phyloP scores from a whole-genome alignment of 2,113 vertebrate species.

The Apodemus speciosus region DNA sequence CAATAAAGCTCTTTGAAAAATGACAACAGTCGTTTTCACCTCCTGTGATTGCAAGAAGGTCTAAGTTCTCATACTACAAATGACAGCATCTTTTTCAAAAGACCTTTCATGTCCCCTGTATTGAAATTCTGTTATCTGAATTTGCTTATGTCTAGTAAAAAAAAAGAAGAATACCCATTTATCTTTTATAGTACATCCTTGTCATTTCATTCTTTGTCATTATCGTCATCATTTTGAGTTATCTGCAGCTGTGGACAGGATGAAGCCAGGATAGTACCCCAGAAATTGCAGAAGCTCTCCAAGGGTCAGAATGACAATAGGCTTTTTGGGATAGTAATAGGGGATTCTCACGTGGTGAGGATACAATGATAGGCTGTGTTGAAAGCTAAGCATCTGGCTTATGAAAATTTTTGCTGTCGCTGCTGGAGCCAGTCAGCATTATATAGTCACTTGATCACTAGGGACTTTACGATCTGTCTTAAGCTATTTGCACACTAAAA shows the following conservation, averaged over 20 bases:
- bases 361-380: slow-evolving; percentile 60
- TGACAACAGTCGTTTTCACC: not conserved
- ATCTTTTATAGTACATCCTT: not conserved
- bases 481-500: slow-evolving; percentile 85
- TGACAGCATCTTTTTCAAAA: not conserved
- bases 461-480: slow-evolving; percentile 83
- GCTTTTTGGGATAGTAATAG: slow-evolving; percentile 42
- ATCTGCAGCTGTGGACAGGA: slow-evolving; percentile 1
- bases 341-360: slow-evolving; percentile 35
- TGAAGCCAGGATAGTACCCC: not conserved
- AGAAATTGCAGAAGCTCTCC: slow-evolving; percentile 55
- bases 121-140: slow-evolving; percentile 47
- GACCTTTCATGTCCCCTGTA: not conserved
- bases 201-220: slow-evolving; percentile 14
- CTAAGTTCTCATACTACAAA: not conserved
- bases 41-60: not conserved
- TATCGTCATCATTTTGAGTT: slow-evolving; percentile 29
- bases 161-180: not conserved
- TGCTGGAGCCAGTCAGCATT: slow-evolving; percentile 82
- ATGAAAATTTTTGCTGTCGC: slow-evolving; percentile 77
- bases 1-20: not conserved
- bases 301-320: slow-evolving; percentile 50
- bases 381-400: slow-evolving; percentile 77
- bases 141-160: slow-evolving; percentile 42
- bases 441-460: slow-evolving; percentile 80